Base-by-base conservation (phyloP, 2,888 invertebrate genomes). In the Nezara viridula region DNA sequence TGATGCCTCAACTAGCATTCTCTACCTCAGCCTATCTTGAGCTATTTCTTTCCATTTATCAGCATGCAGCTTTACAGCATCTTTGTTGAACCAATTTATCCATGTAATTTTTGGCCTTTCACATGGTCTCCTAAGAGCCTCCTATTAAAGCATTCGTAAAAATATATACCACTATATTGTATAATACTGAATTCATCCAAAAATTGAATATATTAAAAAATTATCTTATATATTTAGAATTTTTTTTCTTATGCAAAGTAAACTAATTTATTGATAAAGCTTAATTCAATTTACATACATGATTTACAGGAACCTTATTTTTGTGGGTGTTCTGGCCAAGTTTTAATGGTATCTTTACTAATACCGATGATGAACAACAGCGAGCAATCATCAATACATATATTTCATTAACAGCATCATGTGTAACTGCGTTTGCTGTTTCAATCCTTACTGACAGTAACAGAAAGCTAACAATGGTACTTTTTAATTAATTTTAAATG, bases 321-420 rank as follows among this genome's bases (percentile, higher is more conserved):
- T 94, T 99, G 85, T 99, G 98, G 98, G 94, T 98, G 89, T 99
- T 97, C 93, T 99, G 98, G 98, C 99, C 99, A 0, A 98, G 98
- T 90, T 99, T 99, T 94, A 99, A 99, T 94, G 96, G 97, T 5
- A 97, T 96, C 0, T 95, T 97, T 89, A 94, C 96, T 47, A 94
- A 94, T 2, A 94, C 95, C 0, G 95, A 95, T 87, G 95, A 95
- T 91, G 96, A 96, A 91, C 96, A 96, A 91, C 95, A 96, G 92
- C 94, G 98, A 90, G 98, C 98, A 47, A 95, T 98, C 91, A 95
- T 98, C 92, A 99, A 99, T 94, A 98, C 99, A 1, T 98, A 98
- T 92, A 94, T 98, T 90, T 96, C 98, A 77, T 94, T 99, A 91
- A 95, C 96, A 89, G 95, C 98, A 50, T 96, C 96, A 92, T 95